These are phyloP conservation scores for Mormyrus hasselquistii DNA, from an alignment of 2,797 vertebrate species.

Conservation along the genomic window DNA sequence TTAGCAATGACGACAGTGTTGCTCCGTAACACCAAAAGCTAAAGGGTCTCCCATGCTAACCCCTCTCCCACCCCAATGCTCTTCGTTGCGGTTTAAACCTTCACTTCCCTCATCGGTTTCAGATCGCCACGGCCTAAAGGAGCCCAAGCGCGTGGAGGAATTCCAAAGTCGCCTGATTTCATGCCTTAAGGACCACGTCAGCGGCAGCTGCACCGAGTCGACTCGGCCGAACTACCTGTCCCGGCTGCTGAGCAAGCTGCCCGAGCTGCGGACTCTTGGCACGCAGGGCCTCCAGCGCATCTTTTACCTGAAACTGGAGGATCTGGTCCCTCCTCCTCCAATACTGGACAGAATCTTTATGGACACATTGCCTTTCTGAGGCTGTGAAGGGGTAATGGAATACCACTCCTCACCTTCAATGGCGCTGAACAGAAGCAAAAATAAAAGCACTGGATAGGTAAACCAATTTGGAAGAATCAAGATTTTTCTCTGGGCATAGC, in stretches of 20 bases:
- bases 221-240: constrained; percentile 78
- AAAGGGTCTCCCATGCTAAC: not conserved
- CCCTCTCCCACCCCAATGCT: not conserved
- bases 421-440: not conserved
- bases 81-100: not conserved
- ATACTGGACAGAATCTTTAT: constrained; percentile 96
- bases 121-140: constrained; percentile 92
- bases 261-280: constrained; percentile 88
- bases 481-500: constrained; percentile 55
- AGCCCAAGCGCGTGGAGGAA: constrained; percentile 85
- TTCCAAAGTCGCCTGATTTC: constrained; percentile 84
- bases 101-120: not conserved
- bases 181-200: constrained; percentile 84
- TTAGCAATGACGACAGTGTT: not conserved
- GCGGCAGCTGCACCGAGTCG: constrained; percentile 54
- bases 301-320: constrained; percentile 95
- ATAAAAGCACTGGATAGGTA: not conserved
- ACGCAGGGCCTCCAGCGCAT: constrained; percentile 94
- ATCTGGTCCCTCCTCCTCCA: constrained; percentile 85
- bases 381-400: not conserved
- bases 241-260: constrained; percentile 85
- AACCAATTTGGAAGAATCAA: not conserved
- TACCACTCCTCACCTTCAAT: not conserved
- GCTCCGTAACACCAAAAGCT: not conserved
- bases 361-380: constrained; percentile 91